phyloP scores from a whole-genome alignment of 30 jellyfish, hydroid and myxozoan species.

The Sanderia malayensis region DNA sequence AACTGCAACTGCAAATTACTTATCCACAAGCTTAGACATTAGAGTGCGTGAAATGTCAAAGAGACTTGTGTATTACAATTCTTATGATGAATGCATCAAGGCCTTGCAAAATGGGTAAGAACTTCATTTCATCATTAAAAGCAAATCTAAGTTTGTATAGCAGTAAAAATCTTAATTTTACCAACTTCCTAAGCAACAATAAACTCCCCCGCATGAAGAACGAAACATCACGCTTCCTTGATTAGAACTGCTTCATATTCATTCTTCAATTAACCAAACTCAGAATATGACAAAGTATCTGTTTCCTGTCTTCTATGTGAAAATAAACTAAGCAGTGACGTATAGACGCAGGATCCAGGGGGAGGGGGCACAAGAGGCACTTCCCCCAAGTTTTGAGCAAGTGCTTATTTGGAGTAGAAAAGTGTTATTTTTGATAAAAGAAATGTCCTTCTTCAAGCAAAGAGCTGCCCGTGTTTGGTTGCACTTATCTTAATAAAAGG shows the following conservation, averaged over 20 bases:
- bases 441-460: too few species aligned
- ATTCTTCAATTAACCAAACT: background rate
- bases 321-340: too few species aligned
- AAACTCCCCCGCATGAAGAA: background rate
- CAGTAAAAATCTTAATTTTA: background rate
- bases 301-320: too few species aligned
- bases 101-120: slow-evolving; percentile 15
- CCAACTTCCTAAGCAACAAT: too few species aligned
- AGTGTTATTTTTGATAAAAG: too few species aligned
- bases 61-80: background rate
- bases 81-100: background rate
- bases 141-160: background rate
- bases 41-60: slow-evolving; percentile 1
- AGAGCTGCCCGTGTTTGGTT: too few species aligned
- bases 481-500: too few species aligned
- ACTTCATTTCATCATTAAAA: too few species aligned
- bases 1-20: background rate
- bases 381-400: too few species aligned
- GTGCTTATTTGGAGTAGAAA: too few species aligned
- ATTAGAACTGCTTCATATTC: background rate
- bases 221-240: background rate
- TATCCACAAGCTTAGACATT: background rate
- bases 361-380: too few species aligned
- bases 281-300: background rate
- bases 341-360: too few species aligned